These are phyloP conservation scores for Diarsia mendica DNA, from an alignment of 2,888 invertebrate genomes.

Conservation along the genomic window DNA sequence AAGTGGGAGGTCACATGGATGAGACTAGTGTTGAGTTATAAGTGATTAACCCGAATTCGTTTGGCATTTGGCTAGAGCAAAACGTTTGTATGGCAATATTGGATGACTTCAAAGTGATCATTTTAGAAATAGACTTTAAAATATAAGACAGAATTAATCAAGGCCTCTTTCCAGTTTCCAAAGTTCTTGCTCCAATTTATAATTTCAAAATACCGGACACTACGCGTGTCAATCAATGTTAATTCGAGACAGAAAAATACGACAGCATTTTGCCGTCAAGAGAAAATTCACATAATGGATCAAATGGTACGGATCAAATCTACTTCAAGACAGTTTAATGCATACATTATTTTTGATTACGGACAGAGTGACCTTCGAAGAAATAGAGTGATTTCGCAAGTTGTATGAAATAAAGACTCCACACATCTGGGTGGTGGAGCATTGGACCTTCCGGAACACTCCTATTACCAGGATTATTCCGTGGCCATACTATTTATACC, in stretches of 20 bases:
- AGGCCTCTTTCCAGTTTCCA: constrained; percentile 6
- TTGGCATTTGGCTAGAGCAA: constrained; percentile 52
- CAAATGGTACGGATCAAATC: constrained; percentile 42
- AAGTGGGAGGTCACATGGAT: constrained; percentile 72
- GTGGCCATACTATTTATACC: constrained; percentile 71
- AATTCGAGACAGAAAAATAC: constrained; percentile 38
- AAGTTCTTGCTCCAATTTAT: constrained; percentile 25
- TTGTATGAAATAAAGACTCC: constrained; percentile 32
- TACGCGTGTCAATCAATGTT: constrained; percentile 21
- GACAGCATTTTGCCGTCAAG: constrained; percentile 21
- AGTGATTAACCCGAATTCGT: constrained; percentile 76
- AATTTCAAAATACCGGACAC: constrained; percentile 33
- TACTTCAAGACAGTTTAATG: constrained; percentile 51
- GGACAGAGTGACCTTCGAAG: neutral
- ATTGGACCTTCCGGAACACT: constrained; percentile 52
- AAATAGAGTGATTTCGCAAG: constrained; percentile 31
- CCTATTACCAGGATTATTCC: constrained; percentile 68
- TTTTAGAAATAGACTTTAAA: constrained; percentile 24
- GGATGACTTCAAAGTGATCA: constrained; percentile 25
- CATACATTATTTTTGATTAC: constrained; percentile 35
- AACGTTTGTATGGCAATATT: constrained; percentile 24
- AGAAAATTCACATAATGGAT: constrained; percentile 41
- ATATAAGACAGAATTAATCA: constrained; percentile 8
- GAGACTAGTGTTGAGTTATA: constrained; percentile 65
- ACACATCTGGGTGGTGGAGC: constrained; percentile 40